Evolutionary conservation across 2,113 vertebrate species (phyloP), one percentile per base, ranked within the genome.

Genomic region (Odontesthes bonariensis): DNA sequence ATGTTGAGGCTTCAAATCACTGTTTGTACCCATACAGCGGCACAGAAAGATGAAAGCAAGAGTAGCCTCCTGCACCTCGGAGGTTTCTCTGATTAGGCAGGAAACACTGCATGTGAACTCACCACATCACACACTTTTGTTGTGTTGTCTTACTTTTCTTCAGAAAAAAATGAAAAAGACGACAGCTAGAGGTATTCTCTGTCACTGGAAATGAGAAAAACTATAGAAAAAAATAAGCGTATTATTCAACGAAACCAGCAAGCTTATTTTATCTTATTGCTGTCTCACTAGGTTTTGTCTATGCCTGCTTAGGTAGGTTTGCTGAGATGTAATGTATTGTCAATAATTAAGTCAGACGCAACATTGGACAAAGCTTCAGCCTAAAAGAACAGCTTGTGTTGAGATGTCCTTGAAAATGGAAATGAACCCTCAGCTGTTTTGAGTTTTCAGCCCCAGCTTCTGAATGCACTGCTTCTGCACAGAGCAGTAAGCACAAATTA

Each of bases 341-440:
- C 20, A 22, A 53, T 76, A 65, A 69, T 67, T 73, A n/a, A 63
- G 38, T 74, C 64, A 76, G 33, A 8, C 1, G 35, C 35, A 38
- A 38, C 2, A 10, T 38, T 7, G 47, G 19, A 1, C 38, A 68
- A 20, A 67, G 47, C 69, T 56, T 58, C 35, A 49, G 51, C 33
- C 8, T 20, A 44, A 73, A 75, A 46, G 40, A 62, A 44, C 51
- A 6, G 60, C 33, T 44, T 78, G 23, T 59, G 62, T 72, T 58
- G 66, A 77, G 53, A 72, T 64, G 81, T 68, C 81, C 74, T 81
- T 81, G 63, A 76, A 79, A 85, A 74, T 59, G 57, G 42, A 64
- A 81, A 79, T 83, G 61, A 88, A 79, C 78, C 68, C 57, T 8
- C 16, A 11, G n/a, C 52, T 77, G 79, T 75, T 70, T 69, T 52